Percentiles rank a stretch among this genome's conserved stretches.
These are phyloP conservation scores for Capitella teleta DNA, from an alignment of 1,140 invertebrate species.

Conservation along the genomic window DNA sequence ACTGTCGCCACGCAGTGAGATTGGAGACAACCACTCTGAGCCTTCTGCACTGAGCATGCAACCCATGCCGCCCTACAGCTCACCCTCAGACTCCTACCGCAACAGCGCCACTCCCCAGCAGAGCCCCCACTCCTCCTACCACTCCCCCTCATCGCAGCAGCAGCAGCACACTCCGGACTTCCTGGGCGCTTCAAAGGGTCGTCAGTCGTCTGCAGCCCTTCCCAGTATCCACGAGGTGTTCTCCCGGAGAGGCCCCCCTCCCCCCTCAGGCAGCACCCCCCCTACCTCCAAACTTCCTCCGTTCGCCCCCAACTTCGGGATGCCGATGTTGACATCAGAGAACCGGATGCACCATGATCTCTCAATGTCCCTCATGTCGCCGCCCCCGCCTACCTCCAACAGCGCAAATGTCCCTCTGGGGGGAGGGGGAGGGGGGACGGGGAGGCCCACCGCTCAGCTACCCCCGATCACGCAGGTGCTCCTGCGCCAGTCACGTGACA, in stretches of 20 bases:
- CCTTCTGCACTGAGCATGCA: no score
- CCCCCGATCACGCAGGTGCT: slow-evolving; percentile 10
- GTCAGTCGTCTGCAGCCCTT: slow-evolving; percentile 3
- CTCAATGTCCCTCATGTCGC: background rate
- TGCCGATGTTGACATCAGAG: background rate
- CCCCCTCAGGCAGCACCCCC: background rate
- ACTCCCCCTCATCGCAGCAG: background rate
- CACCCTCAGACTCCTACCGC: background rate
- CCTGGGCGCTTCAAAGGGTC: no score
- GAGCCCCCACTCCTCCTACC: background rate
- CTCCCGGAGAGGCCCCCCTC: background rate
- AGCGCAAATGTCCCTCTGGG: no score
- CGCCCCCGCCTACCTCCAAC: background rate
- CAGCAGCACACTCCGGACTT: background rate
- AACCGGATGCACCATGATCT: background rate
- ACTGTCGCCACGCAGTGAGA: no score
- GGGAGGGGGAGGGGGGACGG: no score
- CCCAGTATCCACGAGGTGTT: slow-evolving; percentile 14
- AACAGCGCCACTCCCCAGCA: background rate
- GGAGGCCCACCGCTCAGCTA: slow-evolving; percentile 11
- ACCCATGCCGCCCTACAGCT: no score
- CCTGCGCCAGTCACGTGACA: slow-evolving; percentile 8
- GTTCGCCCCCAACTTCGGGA: background rate
- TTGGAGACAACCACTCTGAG: no score
- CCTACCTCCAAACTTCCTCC: slow-evolving; percentile 2